These are phyloP conservation scores for Ichneumoninae sp. DNA, from an alignment of 2,888 invertebrate species.

Conservation along the genomic window DNA sequence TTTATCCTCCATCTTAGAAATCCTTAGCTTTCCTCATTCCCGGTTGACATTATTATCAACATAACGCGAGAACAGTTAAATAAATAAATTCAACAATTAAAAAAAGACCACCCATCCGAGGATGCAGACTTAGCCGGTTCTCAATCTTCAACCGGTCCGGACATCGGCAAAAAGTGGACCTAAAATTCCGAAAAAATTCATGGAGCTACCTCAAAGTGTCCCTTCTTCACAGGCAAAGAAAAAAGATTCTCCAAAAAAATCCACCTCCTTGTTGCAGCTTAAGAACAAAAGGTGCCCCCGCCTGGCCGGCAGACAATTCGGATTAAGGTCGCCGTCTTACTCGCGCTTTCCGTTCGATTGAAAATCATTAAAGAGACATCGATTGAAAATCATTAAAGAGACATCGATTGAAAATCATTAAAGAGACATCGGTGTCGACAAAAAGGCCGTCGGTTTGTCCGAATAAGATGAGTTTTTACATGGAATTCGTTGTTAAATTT, in stretches of 20 bases:
- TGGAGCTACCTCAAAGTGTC: too few relatives aligned
- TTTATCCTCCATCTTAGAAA: not conserved
- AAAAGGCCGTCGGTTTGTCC: not conserved
- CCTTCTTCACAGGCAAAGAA: too few relatives aligned
- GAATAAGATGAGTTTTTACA: conserved; percentile 30
- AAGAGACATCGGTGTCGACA: not conserved
- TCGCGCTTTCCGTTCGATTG: conserved; percentile 7
- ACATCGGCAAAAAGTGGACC: too few relatives aligned
- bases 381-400: conserved; percentile 37
- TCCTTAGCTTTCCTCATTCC: not conserved
- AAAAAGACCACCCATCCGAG: not conserved
- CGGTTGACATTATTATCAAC: not conserved
- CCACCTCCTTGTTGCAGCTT: too few relatives aligned
- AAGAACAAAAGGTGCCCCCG: too few relatives aligned
- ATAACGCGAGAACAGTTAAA: not conserved
- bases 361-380: conserved; percentile 36
- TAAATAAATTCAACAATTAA: not conserved
- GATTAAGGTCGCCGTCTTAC: not conserved
- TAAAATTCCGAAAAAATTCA: too few relatives aligned
- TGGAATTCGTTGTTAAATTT: conserved; percentile 37
- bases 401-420: conserved; percentile 35
- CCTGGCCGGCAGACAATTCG: too few relatives aligned
- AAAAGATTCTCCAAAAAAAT: too few relatives aligned
- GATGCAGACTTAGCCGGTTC: too few relatives aligned
- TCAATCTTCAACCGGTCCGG: too few relatives aligned